Conservation (phyloP, 2,113 vertebrate genomes). For the Nerophis ophidion region DNA sequence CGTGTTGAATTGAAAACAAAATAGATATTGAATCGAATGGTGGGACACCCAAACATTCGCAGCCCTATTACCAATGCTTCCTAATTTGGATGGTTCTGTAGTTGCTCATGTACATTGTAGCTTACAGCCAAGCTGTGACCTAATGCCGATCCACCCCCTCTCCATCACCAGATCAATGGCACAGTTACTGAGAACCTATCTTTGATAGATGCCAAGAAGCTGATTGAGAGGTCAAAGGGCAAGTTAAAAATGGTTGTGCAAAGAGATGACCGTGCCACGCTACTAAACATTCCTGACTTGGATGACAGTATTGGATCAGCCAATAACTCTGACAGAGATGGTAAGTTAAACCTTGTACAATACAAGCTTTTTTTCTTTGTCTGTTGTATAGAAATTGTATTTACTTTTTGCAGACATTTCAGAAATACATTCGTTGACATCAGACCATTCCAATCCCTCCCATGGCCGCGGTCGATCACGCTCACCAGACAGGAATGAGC, state of each 20-base stretch:
- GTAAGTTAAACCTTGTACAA: conserved; percentile 67
- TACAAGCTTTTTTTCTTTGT: not conserved
- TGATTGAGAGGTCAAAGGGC: conserved; percentile 98
- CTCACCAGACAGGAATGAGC: conserved; percentile 90
- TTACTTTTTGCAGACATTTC: conserved; percentile 90
- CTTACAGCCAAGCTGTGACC: not conserved
- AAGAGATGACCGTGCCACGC: conserved; percentile 88
- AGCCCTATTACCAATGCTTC: not conserved
- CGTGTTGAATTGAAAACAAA: no score
- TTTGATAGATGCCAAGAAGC: conserved; percentile 93
- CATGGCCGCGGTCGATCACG: conserved; percentile 85
- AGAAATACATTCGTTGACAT: conserved; percentile 98
- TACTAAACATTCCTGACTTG: conserved; percentile 93
- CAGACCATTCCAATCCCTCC: conserved; percentile 94
- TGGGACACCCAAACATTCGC: no score
- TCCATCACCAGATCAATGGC: conserved; percentile 85
- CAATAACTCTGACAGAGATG: conserved; percentile 94
- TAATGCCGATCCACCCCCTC: conserved; percentile 14
- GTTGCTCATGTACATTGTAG: not conserved
- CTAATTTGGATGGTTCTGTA: not conserved
- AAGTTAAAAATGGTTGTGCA: conserved; percentile 99
- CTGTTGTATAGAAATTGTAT: not conserved
- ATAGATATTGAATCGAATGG: no score
- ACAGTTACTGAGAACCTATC: conserved; percentile 99
- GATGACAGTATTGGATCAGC: conserved; percentile 95